A percentile compares a stretch with the other conserved stretches of the same genome.
These are phyloP conservation scores for Rousettus leschenaultii DNA, from an alignment of 2,113 vertebrate species.

Conservation along the genomic window DNA sequence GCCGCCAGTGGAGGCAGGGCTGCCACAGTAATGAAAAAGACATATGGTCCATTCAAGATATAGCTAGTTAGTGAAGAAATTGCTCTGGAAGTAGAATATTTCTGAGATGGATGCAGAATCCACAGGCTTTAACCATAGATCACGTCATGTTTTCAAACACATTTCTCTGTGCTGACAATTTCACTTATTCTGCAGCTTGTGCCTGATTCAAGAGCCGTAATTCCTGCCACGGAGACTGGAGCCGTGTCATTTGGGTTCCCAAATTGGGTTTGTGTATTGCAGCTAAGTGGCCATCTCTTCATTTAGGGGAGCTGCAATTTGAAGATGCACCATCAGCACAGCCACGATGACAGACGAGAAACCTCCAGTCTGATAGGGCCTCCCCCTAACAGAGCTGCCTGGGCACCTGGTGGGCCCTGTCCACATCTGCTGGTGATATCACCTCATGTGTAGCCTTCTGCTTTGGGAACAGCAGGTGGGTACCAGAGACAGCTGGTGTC, in stretches of 20 bases:
- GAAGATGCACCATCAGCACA: neutral
- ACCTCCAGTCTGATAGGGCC: too few relatives aligned
- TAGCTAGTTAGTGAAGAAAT: conserved; percentile 33
- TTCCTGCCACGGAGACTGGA: conserved; percentile 28
- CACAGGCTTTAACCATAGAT: neutral
- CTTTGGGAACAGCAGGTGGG: neutral
- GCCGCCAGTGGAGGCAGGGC: neutral
- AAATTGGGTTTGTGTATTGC: neutral
- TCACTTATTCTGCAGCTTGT: conserved; percentile 45
- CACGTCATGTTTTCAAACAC: conserved; percentile 17
- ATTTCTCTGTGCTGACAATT: conserved; percentile 9
- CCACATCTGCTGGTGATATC: neutral
- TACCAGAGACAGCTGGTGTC: neutral
- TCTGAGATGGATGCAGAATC: conserved; percentile 5
- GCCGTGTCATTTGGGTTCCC: neutral
- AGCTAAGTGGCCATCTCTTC: conserved; percentile 17
- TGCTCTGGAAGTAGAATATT: conserved; percentile 26
- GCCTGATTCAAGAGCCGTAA: neutral
- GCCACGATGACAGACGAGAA: neutral
- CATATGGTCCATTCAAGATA: neutral
- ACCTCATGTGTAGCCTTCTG: neutral
- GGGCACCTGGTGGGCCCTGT: neutral
- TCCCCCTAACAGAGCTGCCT: neutral
- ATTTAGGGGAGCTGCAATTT: neutral
- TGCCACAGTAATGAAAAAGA: neutral